Base-by-base conservation (phyloP, 2,113 vertebrate genomes). In the Laticauda colubrina region DNA sequence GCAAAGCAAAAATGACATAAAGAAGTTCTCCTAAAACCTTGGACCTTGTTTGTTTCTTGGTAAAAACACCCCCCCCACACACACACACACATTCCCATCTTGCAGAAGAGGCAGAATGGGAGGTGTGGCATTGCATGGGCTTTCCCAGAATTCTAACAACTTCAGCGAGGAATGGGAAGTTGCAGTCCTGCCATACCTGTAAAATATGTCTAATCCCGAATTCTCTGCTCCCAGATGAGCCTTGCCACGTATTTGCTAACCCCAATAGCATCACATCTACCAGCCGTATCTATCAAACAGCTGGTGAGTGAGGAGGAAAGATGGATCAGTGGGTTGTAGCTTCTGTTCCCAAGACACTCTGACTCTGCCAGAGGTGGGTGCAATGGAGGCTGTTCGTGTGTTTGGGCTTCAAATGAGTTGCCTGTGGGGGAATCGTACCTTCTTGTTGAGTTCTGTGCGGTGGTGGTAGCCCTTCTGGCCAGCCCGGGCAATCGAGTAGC, bases 381-480 rank as follows among this genome's bases (percentile, higher is more conserved):
- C 69, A 81, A 8, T 81, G 34, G 6, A 34, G 75, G 75, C 75
- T 39, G 34, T 81, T 29, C 1, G 12, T 10, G 24, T 51, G 4
- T 51, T 26, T 12, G 85, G 85, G 45, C 45, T 51, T 87, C 85
- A 34, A 51, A 34, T 21, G 8, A 48, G 48, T 5, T 15, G 64
- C 4, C 4, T 51, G 57, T 10, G 18, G 12, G 43, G 56, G 24
- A 51, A 89, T 48, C 0, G 0, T 93, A 98, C 98, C 97, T 98
- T 98, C 97, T 98, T 98, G 96, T 98, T 98, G 96, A 98, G 95
- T 94, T 98, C 98, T 0, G 98, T 98, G 85, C 98, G 98, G 94
- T 98, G 98, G 92, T 98, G 98, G 93, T 98, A 98, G 91, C 98
- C 98, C 95, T 98, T 98, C 95, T 98, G 98, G 54, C 98, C 98